Percentiles rank a stretch among this genome's conserved stretches.
phyloP scores from a whole-genome alignment of 1,140 invertebrate species.

The Cotesia typhae region DNA sequence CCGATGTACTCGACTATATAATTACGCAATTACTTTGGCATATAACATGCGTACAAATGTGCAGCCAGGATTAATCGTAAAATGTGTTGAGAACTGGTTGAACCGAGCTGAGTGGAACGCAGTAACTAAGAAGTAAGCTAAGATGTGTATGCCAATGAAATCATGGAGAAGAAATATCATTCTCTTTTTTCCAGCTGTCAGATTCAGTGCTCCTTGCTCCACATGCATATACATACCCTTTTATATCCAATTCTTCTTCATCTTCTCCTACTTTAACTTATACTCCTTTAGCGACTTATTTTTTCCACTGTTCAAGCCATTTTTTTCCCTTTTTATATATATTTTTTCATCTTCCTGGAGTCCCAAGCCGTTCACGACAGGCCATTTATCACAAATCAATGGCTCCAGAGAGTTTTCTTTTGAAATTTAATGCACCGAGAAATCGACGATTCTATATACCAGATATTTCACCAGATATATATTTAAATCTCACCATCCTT shows the following conservation, averaged over 20 bases:
- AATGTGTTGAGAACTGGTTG: conserved; percentile 3
- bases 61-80: conserved; percentile 34
- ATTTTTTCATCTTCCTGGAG: background rate
- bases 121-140: background rate
- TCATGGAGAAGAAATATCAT: background rate
- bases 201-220: background rate
- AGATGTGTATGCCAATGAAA: background rate
- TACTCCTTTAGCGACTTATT: background rate
- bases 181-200: background rate
- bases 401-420: background rate
- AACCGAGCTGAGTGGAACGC: too few species aligned
- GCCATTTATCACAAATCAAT: conserved; percentile 30
- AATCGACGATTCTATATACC: conserved; percentile 14
- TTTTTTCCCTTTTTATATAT: background rate
- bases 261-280: background rate
- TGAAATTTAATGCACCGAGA: conserved; percentile 31
- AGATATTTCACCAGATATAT: background rate
- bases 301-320: background rate
- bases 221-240: background rate
- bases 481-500: background rate
- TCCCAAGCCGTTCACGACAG: conserved; percentile 23
- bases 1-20: conserved; percentile 31
- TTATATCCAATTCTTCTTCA: too few species aligned
- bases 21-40: conserved; percentile 44
- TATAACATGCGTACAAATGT: conserved; percentile 37